phyloP scores from a whole-genome alignment of 2,113 vertebrate species.

The Riparia riparia region DNA sequence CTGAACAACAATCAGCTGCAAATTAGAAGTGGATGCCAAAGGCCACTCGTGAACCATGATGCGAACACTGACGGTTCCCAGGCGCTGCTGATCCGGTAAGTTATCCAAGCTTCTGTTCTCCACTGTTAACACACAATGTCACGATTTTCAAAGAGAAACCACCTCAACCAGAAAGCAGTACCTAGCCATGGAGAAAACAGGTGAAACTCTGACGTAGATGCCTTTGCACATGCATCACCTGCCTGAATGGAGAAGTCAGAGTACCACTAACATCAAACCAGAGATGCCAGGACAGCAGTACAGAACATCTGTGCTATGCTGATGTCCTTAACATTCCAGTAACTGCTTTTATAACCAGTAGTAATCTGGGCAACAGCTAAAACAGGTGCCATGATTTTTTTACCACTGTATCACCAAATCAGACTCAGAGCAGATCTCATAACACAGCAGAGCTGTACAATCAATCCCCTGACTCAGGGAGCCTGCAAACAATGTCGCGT shows the following conservation, averaged over 20 bases:
- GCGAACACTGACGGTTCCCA: constrained; percentile 82
- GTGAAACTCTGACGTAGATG: background rate
- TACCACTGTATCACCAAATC: background rate
- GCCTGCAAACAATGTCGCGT: rapidly evolving
- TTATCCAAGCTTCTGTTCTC: constrained; percentile 74
- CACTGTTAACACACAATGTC: constrained; percentile 74
- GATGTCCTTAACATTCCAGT: background rate
- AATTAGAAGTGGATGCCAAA: constrained; percentile 81
- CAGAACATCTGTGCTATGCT: rapidly evolving
- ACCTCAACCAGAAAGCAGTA: background rate
- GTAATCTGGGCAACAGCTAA: background rate
- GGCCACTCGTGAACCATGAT: constrained; percentile 90
- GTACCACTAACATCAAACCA: background rate
- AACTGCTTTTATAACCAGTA: background rate
- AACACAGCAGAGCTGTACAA: background rate
- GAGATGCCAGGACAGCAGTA: background rate
- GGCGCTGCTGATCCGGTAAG: constrained; percentile 70
- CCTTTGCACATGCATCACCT: background rate
- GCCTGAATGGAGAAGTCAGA: background rate
- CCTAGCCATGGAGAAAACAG: background rate
- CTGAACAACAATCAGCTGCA: constrained; percentile 87
- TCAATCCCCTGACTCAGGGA: background rate
- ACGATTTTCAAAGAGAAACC: background rate
- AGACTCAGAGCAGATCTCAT: background rate
- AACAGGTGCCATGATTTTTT: background rate